A percentile compares a stretch with the other conserved stretches of the same genome.
phyloP scores from a whole-genome alignment of 2,113 vertebrate species.

The Corvus hawaiiensis region DNA sequence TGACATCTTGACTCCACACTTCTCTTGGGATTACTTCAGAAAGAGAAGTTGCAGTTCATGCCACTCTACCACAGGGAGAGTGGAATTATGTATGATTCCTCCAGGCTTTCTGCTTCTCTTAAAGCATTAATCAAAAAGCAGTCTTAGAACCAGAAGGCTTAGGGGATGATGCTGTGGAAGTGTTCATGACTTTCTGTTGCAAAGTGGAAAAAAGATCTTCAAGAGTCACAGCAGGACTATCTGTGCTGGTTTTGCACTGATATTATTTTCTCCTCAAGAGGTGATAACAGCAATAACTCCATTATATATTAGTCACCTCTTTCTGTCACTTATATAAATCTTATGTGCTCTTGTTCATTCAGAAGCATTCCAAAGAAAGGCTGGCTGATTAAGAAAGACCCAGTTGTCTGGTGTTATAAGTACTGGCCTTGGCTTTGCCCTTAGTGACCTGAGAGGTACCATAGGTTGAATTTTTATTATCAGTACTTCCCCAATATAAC shows the following conservation, averaged over 20 bases:
- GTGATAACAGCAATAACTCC: neutral
- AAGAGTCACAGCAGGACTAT: neutral
- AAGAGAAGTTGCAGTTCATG: neutral
- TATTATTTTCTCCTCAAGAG: neutral
- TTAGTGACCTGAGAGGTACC: constrained; percentile 19
- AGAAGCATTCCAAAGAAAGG: constrained; percentile 4
- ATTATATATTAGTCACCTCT: neutral
- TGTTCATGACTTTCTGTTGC: neutral
- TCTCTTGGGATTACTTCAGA: neutral
- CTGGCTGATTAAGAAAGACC: constrained; percentile 25
- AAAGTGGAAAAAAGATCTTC: neutral
- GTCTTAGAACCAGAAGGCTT: neutral
- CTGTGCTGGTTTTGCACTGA: neutral
- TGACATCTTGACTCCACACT: neutral
- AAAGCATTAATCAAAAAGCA: neutral
- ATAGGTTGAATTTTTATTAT: constrained; percentile 21
- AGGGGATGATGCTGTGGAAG: neutral
- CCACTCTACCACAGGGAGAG: neutral
- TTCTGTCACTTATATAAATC: neutral
- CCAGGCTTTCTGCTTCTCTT: neutral
- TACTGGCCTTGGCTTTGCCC: neutral
- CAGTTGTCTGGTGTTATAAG: neutral
- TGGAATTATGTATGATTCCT: neutral
- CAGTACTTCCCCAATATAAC: constrained; percentile 18
- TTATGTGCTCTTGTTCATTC: neutral